Conservation (phyloP, 2,888 invertebrate species). For the Leptinotarsa juncta region DNA sequence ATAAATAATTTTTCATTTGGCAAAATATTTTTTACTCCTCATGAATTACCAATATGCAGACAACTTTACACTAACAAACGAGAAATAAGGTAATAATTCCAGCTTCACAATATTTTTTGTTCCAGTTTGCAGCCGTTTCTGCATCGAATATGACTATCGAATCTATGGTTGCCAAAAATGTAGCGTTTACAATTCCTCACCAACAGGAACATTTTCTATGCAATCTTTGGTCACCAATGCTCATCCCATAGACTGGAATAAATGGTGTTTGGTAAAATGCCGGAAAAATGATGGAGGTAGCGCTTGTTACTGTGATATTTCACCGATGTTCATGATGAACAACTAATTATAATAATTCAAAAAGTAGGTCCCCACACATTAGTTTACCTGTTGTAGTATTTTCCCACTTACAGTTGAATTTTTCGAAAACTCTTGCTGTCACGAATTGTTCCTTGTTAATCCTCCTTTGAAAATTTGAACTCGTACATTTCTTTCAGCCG, state of each 20-base stretch:
- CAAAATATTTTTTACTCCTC: too few species aligned
- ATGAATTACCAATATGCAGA: neutral
- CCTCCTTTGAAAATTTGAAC: too few species aligned
- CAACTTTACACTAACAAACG: neutral
- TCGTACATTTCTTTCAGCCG: too few species aligned
- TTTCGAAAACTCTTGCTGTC: too few species aligned
- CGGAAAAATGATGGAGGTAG: slow-evolving; percentile 78
- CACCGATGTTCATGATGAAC: slow-evolving; percentile 67
- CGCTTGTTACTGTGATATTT: slow-evolving; percentile 80
- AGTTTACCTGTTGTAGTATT: too few species aligned
- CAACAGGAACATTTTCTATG: neutral
- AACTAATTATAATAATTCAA: too few species aligned
- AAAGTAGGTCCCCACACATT: too few species aligned
- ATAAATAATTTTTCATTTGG: too few species aligned
- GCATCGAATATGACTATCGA: slow-evolving; percentile 60
- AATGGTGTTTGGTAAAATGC: slow-evolving; percentile 76
- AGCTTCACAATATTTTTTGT: neutral
- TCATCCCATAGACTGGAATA: slow-evolving; percentile 69
- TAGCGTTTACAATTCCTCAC: slow-evolving; percentile 59
- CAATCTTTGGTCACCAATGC: slow-evolving; percentile 25
- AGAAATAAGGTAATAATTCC: neutral
- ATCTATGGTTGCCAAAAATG: slow-evolving; percentile 67
- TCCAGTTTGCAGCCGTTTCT: slow-evolving; percentile 69
- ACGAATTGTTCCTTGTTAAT: too few species aligned
- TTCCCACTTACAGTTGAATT: too few species aligned